Base-by-base conservation (phyloP, 2,888 invertebrate genomes). In the Oligia strigilis region DNA sequence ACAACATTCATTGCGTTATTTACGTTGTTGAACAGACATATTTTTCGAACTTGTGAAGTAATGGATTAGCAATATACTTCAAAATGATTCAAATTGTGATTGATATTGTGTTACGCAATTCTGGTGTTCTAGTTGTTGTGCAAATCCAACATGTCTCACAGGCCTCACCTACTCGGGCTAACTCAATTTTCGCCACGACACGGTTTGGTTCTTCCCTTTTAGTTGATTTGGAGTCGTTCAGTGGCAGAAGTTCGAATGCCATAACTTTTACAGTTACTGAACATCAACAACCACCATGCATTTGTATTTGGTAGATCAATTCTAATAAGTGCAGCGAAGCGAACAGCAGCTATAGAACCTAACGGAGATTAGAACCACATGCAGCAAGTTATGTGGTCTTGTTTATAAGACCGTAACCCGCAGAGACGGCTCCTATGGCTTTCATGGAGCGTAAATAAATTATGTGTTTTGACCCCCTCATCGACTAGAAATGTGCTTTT, bases 391-490 rank as follows among this genome's bases (percentile, higher is more conserved):
- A 72, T 84, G 74, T 77, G 69, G 65, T 80, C 72, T 80, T 84
- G 87, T 80, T 84, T 72, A 77, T 85, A 77, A 81, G 85, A 81
- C 85, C 74, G 87, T 85, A 81, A 77, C 73, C 62, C 66, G 65
- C 17, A 70, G 64, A 77, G 72, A 52, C 75, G 64, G 55, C 73
- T 81, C 60, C 87, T 66, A 67, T 67, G 40, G 58, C 55, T 69
- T 82, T 87, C 87, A 87, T 87, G 80, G 75, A 62, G 80, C 72
- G 67, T 83, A 84, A 87, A 84, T 78, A 84, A 87, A n/a, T 73
- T 84, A 73, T 66, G 65, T 73, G 83, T 82, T 85, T 60, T 81
- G 69, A 82, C 49, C 64, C 40, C 40, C 49, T 74, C 29, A 58
- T 84, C 36, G 40, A 84, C 23, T 60, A 66, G 65, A 62, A 71